Percentiles rank a stretch among this genome's conserved stretches.
These are phyloP conservation scores for Protosalanx chinensis DNA, from an alignment of 2,797 vertebrate genomes.

Conservation along the genomic window DNA sequence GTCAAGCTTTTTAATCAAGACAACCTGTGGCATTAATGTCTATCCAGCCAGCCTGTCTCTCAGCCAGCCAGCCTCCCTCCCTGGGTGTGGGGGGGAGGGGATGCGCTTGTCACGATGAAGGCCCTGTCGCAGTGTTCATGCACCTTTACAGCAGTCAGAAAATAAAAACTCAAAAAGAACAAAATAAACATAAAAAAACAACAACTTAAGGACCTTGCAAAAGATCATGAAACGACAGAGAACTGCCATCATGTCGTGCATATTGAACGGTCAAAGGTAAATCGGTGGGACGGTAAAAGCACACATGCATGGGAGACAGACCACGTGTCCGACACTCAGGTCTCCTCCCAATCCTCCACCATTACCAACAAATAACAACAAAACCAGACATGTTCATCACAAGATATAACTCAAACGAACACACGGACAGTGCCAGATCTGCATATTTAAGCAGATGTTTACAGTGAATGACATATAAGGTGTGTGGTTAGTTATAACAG, in stretches of 20 bases:
- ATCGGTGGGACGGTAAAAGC: background rate
- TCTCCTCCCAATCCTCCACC: background rate
- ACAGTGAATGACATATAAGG: too few relatives aligned
- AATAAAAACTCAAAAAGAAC: constrained; percentile 25
- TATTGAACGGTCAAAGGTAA: background rate
- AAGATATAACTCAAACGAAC: too few relatives aligned
- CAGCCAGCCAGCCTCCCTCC: background rate
- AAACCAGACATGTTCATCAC: too few relatives aligned
- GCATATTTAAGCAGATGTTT: too few relatives aligned
- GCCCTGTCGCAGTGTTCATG: constrained; percentile 20
- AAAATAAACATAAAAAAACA: too few relatives aligned
- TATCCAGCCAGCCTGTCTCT: background rate
- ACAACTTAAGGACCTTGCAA: background rate
- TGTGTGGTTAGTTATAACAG: too few relatives aligned
- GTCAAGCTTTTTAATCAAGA: background rate
- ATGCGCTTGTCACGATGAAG: background rate
- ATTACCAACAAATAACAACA: background rate
- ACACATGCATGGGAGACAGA: constrained; percentile 40
- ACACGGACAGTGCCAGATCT: too few relatives aligned
- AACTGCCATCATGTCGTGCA: background rate
- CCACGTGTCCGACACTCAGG: constrained; percentile 59
- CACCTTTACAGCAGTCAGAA: constrained; percentile 24
- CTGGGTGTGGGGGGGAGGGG: constrained; percentile 31
- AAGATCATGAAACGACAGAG: background rate
- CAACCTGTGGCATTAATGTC: background rate